Conservation (phyloP, 2,113 vertebrate genomes). For the Tor tambroides region DNA sequence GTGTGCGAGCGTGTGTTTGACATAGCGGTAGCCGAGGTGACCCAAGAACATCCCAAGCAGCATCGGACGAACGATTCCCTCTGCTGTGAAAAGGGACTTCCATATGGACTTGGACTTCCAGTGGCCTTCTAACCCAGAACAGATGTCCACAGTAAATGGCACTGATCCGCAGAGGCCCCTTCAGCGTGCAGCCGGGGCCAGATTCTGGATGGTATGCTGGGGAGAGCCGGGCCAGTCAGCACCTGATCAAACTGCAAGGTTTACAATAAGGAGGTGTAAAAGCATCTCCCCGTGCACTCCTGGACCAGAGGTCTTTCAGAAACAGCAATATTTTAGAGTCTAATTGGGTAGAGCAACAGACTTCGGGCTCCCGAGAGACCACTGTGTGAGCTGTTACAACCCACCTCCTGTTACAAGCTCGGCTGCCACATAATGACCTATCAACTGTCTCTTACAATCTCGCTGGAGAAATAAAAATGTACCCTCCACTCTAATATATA, state of each 20-base stretch:
- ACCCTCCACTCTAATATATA: constrained; percentile 68
- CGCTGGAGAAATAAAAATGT: constrained; percentile 75
- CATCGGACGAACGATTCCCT: constrained; percentile 77
- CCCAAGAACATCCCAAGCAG: constrained; percentile 71
- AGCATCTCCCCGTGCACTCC: constrained; percentile 71
- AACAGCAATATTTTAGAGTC: constrained; percentile 85
- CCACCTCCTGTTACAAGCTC: constrained; percentile 82
- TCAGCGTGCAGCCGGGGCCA: constrained; percentile 72
- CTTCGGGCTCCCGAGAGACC: constrained; percentile 79
- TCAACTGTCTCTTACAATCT: constrained; percentile 72
- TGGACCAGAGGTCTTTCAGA: constrained; percentile 71
- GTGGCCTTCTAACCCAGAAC: constrained; percentile 84
- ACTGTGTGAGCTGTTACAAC: constrained; percentile 79
- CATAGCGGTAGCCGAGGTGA: constrained; percentile 67
- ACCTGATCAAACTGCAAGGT: constrained; percentile 90
- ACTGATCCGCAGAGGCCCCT: constrained; percentile 80
- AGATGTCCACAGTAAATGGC: constrained; percentile 91
- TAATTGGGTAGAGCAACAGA: constrained; percentile 84
- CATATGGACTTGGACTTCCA: constrained; percentile 80
- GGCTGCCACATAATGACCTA: constrained; percentile 71
- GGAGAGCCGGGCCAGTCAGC: constrained; percentile 74
- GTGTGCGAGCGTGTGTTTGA: constrained; percentile 65
- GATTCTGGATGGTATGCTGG: constrained; percentile 62
- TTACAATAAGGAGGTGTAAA: constrained; percentile 75
- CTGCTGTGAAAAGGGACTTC: constrained; percentile 86